These are phyloP conservation scores for Steinernema carpocapsae DNA, from an alignment of 2,888 invertebrate genomes.

Conservation along the genomic window DNA sequence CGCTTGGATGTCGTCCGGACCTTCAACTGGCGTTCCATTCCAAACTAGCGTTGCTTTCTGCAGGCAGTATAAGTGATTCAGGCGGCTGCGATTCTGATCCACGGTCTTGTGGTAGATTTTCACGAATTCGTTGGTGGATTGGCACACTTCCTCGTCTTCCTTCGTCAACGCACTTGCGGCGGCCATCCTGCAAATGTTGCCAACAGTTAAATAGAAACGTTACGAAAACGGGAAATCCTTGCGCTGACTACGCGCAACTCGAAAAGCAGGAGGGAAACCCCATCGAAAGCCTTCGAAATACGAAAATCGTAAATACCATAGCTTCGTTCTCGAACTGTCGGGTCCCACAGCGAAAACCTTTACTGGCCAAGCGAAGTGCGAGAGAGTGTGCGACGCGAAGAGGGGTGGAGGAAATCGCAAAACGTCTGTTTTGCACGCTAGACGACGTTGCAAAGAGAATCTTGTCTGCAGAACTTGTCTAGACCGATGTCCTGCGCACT, in stretches of 20 bases:
- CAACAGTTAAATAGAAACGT: background rate
- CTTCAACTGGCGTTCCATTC: conserved; percentile 46
- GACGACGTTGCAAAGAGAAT: no score
- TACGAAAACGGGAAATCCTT: background rate
- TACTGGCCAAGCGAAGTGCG: background rate
- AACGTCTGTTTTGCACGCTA: conserved; percentile 26
- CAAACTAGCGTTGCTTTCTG: conserved; percentile 38
- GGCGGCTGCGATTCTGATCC: conserved; percentile 13
- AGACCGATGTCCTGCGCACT: background rate
- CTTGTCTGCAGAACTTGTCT: no score
- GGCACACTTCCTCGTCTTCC: conserved; percentile 17
- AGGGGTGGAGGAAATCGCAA: background rate
- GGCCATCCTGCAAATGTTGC: conserved; percentile 12
- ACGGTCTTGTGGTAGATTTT: conserved; percentile 24
- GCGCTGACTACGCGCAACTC: no score
- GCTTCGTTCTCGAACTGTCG: background rate
- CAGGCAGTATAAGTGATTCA: conserved; percentile 25
- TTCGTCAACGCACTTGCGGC: background rate
- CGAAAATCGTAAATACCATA: conserved; percentile 10
- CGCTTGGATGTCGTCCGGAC: conserved; percentile 39
- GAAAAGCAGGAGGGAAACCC: no score
- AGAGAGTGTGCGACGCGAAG: conserved; percentile 19
- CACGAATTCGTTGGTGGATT: background rate
- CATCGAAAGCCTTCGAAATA: background rate
- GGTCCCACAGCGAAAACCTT: conserved; percentile 12